Base-by-base conservation (phyloP, 2,113 vertebrate genomes). In the Pangasianodon hypophthalmus region DNA sequence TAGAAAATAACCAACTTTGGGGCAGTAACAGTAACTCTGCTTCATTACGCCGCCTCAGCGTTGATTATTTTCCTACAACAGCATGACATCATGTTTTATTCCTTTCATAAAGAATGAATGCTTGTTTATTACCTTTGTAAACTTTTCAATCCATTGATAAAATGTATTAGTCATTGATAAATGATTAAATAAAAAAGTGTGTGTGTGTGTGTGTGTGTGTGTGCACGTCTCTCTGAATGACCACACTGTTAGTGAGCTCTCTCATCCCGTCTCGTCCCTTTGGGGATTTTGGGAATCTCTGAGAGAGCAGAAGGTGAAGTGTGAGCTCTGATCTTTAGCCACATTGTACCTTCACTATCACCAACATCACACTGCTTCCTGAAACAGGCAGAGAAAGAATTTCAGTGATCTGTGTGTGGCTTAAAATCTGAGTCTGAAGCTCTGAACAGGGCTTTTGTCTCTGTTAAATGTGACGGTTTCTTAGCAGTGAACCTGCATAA, bases 291-390 rank as follows among this genome's bases (percentile, higher is more conserved):
- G 7, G 81, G 82, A 75, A 19, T 71, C 44, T 44, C n/a, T 56
- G 80, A 60, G 62, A 88, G 62, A 84, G 56, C 46, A 89, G 88
- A 86, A 67, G 67, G 46, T 37, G 87, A 84, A 77, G 46, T 24
- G 77, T 77, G 75, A 88, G 87, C 84, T 52, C 79, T 87, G 84
- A 90, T 92, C 91, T 92, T 87, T 88, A 88, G 69, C 4, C 69
- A 62, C 91, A 87, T 88, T 88, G 89, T 84, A 75, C 44, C 48
- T 50, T 56, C 75, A 82, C 58, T 87, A 90, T 92, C 89, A 48
- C 29, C 85, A 54, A 9, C 84, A 91, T 91, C 91, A 83, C 87
- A 37, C 73, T 7, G 64, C 91, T 86, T 86, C 84, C 87, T 90
- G 77, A 77, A 14, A 85, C 86, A 32, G 10, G 26, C 84, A 46